These are phyloP conservation scores for Drosophila littoralis DNA, from an alignment of 1,140 invertebrate genomes.

Conservation along the genomic window DNA sequence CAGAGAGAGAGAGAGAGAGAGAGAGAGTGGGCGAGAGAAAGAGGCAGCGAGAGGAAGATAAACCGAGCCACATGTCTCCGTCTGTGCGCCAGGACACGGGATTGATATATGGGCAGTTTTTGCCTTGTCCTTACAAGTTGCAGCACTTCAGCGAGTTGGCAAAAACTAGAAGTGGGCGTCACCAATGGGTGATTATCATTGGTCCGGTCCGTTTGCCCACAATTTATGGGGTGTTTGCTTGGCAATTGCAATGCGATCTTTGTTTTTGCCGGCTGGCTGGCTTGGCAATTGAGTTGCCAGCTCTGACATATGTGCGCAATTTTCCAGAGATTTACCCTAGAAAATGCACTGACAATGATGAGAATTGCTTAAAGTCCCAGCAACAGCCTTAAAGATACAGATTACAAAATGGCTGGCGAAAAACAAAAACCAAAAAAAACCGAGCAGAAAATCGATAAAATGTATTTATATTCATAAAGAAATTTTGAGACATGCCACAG, in stretches of 20 bases:
- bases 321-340: slow-evolving; percentile 69
- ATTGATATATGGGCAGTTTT: slow-evolving; percentile 76
- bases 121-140: slow-evolving; percentile 27
- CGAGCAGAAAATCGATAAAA: slow-evolving; percentile 70
- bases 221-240: slow-evolving; percentile 68
- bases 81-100: slow-evolving; percentile 25
- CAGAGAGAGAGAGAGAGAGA: slow-evolving; percentile 9
- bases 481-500: slow-evolving; percentile 31
- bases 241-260: slow-evolving; percentile 61
- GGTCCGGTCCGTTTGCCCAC: slow-evolving; percentile 39
- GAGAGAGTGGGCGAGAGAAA: slow-evolving; percentile 7
- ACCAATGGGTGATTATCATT: slow-evolving; percentile 56
- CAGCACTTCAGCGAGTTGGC: slow-evolving; percentile 11
- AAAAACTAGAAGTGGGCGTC: slow-evolving; percentile 52
- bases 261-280: slow-evolving; percentile 45
- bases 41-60: slow-evolving; percentile 13
- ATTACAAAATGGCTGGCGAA: slow-evolving; percentile 42
- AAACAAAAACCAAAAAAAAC: not conserved
- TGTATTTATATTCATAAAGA: slow-evolving; percentile 81
- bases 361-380: slow-evolving; percentile 25
- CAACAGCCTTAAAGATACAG: slow-evolving; percentile 42
- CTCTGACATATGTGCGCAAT: slow-evolving; percentile 76
- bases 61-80: slow-evolving; percentile 34
- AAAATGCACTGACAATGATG: slow-evolving; percentile 56
- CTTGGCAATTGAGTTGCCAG: slow-evolving; percentile 5